A percentile compares a stretch with the other conserved stretches of the same genome.
Conservation (phyloP, 2,888 invertebrate genomes). For the Charanyca ferruginea region DNA sequence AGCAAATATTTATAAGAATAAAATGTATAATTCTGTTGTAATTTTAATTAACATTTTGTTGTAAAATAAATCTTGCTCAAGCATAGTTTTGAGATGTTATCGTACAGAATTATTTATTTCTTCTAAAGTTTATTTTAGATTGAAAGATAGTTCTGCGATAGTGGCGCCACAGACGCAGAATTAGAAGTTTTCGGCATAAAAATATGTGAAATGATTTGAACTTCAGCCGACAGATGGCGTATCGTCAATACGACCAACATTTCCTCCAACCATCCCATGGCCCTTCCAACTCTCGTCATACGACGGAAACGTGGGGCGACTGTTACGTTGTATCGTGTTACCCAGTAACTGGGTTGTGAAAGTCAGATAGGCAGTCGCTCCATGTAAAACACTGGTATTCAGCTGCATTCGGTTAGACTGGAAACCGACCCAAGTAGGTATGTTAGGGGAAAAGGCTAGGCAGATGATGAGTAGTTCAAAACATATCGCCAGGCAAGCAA, state of each 20-base stretch:
- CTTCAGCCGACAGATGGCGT: neutral
- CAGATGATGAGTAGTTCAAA: neutral
- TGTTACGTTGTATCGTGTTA: too few relatives aligned
- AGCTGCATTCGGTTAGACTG: too few relatives aligned
- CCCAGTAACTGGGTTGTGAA: too few relatives aligned
- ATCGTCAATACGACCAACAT: neutral
- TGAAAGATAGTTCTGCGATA: conserved; percentile 1
- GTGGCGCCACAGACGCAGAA: neutral
- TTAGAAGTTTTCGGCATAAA: neutral
- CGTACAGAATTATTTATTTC: neutral
- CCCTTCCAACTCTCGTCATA: too few relatives aligned
- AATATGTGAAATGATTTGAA: too few relatives aligned
- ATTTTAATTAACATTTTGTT: conserved; percentile 9
- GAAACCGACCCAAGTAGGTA: too few relatives aligned
- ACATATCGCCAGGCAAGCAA: neutral
- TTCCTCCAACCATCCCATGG: too few relatives aligned
- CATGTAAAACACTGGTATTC: too few relatives aligned
- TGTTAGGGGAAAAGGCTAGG: too few relatives aligned
- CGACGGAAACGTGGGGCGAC: too few relatives aligned
- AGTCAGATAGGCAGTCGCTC: too few relatives aligned
- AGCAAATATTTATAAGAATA: conserved; percentile 3
- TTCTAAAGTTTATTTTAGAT: neutral
- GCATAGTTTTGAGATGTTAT: conserved; percentile 7
- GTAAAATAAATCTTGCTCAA: conserved; percentile 37
- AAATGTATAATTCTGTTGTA: conserved; percentile 20